Evolutionary conservation across 2,113 vertebrate species (phyloP), one percentile per base, ranked within the genome.

Genomic region (Callipepla californica): DNA sequence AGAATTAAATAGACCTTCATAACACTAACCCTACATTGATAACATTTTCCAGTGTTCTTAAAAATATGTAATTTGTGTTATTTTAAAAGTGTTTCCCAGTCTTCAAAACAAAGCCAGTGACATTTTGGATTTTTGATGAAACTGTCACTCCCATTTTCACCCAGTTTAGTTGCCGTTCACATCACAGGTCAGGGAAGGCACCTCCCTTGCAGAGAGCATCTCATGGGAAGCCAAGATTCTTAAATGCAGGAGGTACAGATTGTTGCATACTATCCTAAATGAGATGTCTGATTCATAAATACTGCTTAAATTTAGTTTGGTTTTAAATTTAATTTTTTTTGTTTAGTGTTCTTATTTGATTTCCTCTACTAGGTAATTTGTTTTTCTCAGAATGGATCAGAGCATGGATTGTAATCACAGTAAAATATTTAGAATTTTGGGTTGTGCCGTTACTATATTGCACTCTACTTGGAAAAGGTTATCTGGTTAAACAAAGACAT

Each of bases 311-410:
- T 82, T 66, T 74, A 89, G 38, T 36, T 15, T 50, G 7, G 30
- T 80, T 92, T 82, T 70, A 88, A 96, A 44, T 94, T 80, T 38
- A 85, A 92, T 63, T 38, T 58, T 16, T 50, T 69, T 76, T n/a
- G 7, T n/a, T 68, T 59, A 72, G 38, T 1, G 3, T 40, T 82
- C 14, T 72, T 5, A 15, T 82, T 53, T 91, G 53, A 1, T 8
- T 84, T 88, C 32, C 11, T 13, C 48, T 53, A 61, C 13, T 13
- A 53, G 50, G 13, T 47, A 36, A 16, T 67, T 67, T 80, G 40
- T 80, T 14, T 25, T 66, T 66, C 50, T n/a, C 61, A 55, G 15
- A 85, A 55, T 28, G 32, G 9, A 83, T 70, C 55, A 72, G 55
- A 80, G 30, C 12, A 28, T 21, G 18, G 32, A n/a, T 72, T 44